phyloP scores from a whole-genome alignment of 2,113 vertebrate genomes.

The Alexandromys fortis region DNA sequence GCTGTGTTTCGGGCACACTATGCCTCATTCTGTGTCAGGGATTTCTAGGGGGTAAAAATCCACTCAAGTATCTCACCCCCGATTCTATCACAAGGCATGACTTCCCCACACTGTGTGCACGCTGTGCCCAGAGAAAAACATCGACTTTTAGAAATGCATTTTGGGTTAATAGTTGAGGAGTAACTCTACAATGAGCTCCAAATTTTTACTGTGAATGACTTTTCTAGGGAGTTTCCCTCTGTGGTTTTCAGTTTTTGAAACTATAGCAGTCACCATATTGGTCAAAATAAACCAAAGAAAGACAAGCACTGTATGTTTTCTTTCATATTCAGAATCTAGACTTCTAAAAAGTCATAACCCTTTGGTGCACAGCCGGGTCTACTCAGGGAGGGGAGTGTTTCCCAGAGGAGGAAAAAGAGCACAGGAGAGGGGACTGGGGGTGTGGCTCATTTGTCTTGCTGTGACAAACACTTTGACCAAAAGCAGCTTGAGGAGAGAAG shows the following conservation, averaged over 20 bases:
- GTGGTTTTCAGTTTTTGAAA: not conserved
- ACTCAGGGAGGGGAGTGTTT: not conserved
- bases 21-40: not conserved
- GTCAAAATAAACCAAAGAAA: not conserved
- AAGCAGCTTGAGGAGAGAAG: too few relatives aligned
- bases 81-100: not conserved
- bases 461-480: not conserved
- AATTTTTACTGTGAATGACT: not conserved
- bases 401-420: not conserved
- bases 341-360: not conserved
- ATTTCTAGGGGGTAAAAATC: slow-evolving; percentile 9
- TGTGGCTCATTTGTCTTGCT: not conserved
- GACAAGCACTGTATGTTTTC: not conserved
- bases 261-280: not conserved
- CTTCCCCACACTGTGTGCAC: too few relatives aligned
- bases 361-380: not conserved
- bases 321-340: not conserved
- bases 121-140: not conserved
- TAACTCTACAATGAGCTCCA: not conserved
- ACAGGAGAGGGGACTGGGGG: not conserved
- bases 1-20: not conserved
- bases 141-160: not conserved
- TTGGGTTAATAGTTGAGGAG: not conserved
- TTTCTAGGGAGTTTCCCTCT: not conserved
- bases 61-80: not conserved